Evolutionary conservation across 2,113 vertebrate genomes (phyloP), one percentile per base, ranked within the genome.

Genomic region (Tapirus terrestris): DNA sequence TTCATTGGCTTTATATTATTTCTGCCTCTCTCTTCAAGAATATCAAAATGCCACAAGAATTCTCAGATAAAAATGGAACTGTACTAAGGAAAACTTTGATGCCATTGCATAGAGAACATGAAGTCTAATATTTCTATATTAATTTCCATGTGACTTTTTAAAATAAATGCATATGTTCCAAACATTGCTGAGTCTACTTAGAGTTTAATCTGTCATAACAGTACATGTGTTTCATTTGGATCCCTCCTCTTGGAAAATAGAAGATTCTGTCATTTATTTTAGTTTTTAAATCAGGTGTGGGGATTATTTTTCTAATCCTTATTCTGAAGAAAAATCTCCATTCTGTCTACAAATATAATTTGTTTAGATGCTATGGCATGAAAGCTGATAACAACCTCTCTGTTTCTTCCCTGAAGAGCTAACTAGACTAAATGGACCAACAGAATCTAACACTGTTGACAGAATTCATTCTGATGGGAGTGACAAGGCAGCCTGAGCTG

Each of bases 381-480:
- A 51, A 72, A 61, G 6, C 21, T 43, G 45, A 39, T 80, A 60
- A 51, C 3, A 43, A 39, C 10, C 1, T 1, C 10, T 89, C 27
- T 77, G 2, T 70, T 75, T 77, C 36, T 87, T 94, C n/a, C n/a
- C 21, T 80, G 61, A 77, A 75, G 7, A 72, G 27, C 8, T 23
- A 60, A 23, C 27, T n/a, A 27, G 13, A 85, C 2, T 3, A 79
- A 91, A 97, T 98, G 97, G 75, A 25, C 0, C 73, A 93, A 63
- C 11, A 13, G 51, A 98, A 98, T 79, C 23, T 1, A 21, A 98
- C 90, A 14, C 21, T 29, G 0, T 77, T 83, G 33, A 12, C 33
- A 0, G 96, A 97, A 16, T 98, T 98, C n/a, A 4, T 98, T 65
- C 97, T 98, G 0, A 12, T 94, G 31, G 90, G 97, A 48, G 75